Percentiles rank a stretch among this genome's conserved stretches.
Evolutionary conservation across 1,140 invertebrate species (phyloP).

Genomic region (Mylabris phalerata): DNA sequence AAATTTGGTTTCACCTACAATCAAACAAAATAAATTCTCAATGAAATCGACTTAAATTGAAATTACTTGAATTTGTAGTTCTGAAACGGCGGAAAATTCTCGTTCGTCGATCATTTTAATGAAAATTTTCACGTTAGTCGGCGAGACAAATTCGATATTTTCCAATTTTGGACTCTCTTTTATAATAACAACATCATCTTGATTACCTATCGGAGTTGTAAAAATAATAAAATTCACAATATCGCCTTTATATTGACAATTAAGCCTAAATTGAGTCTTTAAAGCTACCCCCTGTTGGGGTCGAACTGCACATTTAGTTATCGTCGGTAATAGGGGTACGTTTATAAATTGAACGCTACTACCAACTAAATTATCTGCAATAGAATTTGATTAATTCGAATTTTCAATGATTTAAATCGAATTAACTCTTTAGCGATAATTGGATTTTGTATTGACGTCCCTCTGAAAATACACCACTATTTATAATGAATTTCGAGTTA

Average conservation of each 20-base stretch:
- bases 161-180: not conserved
- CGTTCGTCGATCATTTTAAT: not conserved
- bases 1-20: constrained; percentile 1
- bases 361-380: not conserved
- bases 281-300: constrained; percentile 1
- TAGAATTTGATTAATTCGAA: too few relatives aligned
- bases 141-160: constrained; percentile 1
- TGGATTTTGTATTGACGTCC: not conserved
- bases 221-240: not conserved
- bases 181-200: not conserved
- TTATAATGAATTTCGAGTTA: constrained; percentile 4
- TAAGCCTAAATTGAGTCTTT: not conserved
- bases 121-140: not conserved
- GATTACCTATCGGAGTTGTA: not conserved
- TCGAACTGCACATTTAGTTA: not conserved
- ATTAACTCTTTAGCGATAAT: not conserved
- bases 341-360: not conserved
- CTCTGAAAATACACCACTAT: not conserved
- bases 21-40: too few relatives aligned
- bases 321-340: not conserved
- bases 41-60: not conserved
- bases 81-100: not conserved
- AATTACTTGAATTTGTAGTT: not conserved
- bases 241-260: constrained; percentile 6
- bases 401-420: too few relatives aligned